These are phyloP conservation scores for Burhinus bistriatus DNA, from an alignment of 2,113 vertebrate genomes.

Conservation along the genomic window DNA sequence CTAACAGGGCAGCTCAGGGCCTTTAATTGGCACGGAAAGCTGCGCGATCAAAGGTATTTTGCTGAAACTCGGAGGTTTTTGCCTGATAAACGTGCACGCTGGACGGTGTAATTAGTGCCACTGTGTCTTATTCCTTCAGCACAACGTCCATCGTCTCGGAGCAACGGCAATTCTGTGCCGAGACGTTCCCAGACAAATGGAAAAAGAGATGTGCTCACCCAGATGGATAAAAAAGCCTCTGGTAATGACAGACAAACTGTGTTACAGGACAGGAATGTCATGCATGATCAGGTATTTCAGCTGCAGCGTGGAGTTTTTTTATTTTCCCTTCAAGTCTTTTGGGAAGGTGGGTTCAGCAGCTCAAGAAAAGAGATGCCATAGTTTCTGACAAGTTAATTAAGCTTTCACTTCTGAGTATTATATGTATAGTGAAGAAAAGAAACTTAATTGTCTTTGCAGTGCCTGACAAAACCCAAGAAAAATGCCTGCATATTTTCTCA, in stretches of 20 bases:
- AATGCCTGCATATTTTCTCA: constrained; percentile 77
- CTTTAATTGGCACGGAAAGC: not conserved
- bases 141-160: not conserved
- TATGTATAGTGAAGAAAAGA: constrained; percentile 75
- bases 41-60: not conserved
- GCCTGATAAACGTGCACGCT: not conserved
- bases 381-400: constrained; percentile 84
- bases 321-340: constrained; percentile 70
- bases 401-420: constrained; percentile 82
- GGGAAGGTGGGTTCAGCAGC: constrained; percentile 76
- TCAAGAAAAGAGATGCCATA: constrained; percentile 76
- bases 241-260: constrained; percentile 55
- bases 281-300: constrained; percentile 50
- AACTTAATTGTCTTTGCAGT: constrained; percentile 81
- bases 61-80: not conserved
- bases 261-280: constrained; percentile 50
- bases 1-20: not conserved
- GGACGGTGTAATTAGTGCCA: not conserved
- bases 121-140: not conserved
- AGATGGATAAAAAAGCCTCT: constrained; percentile 32
- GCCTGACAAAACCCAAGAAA: constrained; percentile 76
- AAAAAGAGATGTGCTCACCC: constrained; percentile 37
- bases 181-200: constrained; percentile 55
- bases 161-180: not conserved
- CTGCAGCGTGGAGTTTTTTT: constrained; percentile 1